Evolutionary conservation across 2,113 vertebrate genomes (phyloP), one percentile per base, ranked within the genome.

Genomic region (Mus pahari): DNA sequence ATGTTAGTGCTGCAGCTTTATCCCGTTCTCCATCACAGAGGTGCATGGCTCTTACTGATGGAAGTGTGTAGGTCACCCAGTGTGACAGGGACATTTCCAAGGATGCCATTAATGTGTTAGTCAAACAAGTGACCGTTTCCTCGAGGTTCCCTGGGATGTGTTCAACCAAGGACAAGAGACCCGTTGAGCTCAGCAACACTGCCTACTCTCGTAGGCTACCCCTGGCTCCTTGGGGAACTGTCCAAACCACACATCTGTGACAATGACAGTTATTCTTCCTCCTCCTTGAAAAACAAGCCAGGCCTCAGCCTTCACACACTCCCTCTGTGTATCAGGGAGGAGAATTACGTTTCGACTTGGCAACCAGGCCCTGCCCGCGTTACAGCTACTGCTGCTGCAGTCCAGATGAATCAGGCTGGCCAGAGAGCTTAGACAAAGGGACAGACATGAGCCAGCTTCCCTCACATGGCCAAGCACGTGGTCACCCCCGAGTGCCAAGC

Each of bases 171-270:
- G 90, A 98, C 98, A 98, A 97, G 98, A 98, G 97, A 96, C 78
- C 98, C 92, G 98, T 98, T 98, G 98, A 98, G 94, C 45, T n/a
- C 89, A 92, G 97, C 97, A 97, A 98, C 98, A 98, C 97, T 98
- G 96, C 79, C 93, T 96, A 98, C 97, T 98, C 98, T 98, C 98
- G 98, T 97, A 97, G 97, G 96, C 97, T 97, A 91, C 97, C 97
- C 98, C 97, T 98, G 97, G 79, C 97, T 98, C 84, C 94, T 97
- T n/a, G 73, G 98, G 98, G 94, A 97, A 84, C 95, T 97, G 89
- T 97, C 98, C 98, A 98, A 98, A 98, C 97, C 97, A 98, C 98
- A 78, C 98, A 98, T 98, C 98, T 98, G 98, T 98, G 98, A 98
- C 98, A 97, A 98, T 97, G 98, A 98, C 96, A 98, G 98, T 98